Conservation (phyloP, 2,113 vertebrate genomes). For the Burhinus oedicnemus region DNA sequence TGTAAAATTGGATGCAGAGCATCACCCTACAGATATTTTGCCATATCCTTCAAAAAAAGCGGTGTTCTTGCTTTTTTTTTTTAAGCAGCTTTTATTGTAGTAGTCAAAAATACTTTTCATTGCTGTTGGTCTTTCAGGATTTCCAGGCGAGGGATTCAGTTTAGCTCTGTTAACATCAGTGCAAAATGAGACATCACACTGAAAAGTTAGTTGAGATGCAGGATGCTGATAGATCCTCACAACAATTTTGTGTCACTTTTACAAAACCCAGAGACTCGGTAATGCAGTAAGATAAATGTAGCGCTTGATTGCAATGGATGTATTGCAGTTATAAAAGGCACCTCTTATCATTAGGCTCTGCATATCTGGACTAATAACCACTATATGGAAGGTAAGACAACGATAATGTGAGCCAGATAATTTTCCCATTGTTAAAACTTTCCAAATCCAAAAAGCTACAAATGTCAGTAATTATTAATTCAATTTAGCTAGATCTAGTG, state of each 20-base stretch:
- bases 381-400: slow-evolving; percentile 5
- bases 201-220: not conserved
- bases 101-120: not conserved
- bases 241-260: slow-evolving; percentile 6
- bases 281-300: not conserved
- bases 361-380: not conserved
- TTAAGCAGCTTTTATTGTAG: not conserved
- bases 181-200: not conserved
- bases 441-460: not conserved
- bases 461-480: not conserved
- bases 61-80: not conserved
- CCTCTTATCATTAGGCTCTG: not conserved
- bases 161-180: not conserved
- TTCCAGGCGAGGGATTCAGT: not conserved
- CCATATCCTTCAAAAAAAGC: not conserved
- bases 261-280: slow-evolving; percentile 17
- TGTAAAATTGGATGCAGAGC: not conserved
- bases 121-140: not conserved
- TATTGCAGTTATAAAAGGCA: not conserved
- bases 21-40: not conserved
- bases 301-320: not conserved
- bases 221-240: not conserved
- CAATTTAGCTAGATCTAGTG: not conserved
- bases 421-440: not conserved
- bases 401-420: not conserved